phyloP scores from a whole-genome alignment of 2,113 vertebrate species.

The Vireo altiloquus region DNA sequence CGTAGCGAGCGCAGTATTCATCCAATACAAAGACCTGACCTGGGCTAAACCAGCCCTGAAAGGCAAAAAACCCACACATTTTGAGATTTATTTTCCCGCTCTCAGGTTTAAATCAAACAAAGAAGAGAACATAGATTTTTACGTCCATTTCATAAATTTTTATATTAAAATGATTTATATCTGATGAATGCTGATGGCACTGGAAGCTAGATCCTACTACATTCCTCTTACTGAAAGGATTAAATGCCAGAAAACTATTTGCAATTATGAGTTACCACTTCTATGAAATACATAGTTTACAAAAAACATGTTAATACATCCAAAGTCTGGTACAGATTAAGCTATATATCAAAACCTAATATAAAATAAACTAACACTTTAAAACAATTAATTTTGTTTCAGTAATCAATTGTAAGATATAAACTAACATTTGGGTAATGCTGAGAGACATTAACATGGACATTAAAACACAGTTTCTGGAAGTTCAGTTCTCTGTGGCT shows the following conservation, averaged over 20 bases:
- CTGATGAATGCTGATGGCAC: not conserved
- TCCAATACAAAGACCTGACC: slow-evolving; percentile 97
- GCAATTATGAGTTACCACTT: not conserved
- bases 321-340: not conserved
- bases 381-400: not conserved
- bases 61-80: not conserved
- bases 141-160: not conserved
- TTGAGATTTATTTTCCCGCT: not conserved
- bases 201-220: not conserved
- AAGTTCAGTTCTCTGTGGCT: not conserved
- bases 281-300: not conserved
- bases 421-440: not conserved
- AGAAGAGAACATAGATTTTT: not conserved
- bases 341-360: not conserved
- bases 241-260: not conserved
- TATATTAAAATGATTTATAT: not conserved
- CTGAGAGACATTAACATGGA: not conserved
- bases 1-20: slow-evolving; percentile 94
- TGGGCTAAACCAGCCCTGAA: slow-evolving; percentile 97
- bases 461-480: not conserved
- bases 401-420: not conserved
- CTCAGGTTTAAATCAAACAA: not conserved
- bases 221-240: not conserved
- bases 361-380: not conserved
- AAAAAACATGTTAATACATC: not conserved